Evolutionary conservation across 2,113 vertebrate genomes (phyloP).

Genomic region (Rhynchomys soricoides): DNA sequence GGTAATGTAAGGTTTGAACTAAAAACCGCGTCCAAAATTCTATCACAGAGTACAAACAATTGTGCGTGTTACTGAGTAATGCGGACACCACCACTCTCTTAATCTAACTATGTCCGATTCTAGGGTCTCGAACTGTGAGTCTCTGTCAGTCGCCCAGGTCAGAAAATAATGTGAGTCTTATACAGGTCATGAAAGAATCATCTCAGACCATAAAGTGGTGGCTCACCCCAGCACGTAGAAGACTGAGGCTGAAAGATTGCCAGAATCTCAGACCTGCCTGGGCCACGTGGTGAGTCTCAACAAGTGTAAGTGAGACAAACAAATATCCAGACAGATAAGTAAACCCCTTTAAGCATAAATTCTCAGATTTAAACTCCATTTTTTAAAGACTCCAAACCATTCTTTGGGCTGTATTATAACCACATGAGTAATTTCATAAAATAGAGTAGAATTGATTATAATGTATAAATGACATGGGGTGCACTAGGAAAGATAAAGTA

Average conservation of each 20-base stretch:
- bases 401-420: not conserved
- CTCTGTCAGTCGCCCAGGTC: not conserved
- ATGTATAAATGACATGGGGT: not conserved
- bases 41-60: not conserved
- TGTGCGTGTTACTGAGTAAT: not conserved
- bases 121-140: not conserved
- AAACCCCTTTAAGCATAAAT: not conserved
- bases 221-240: not conserved
- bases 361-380: slow-evolving; percentile 19
- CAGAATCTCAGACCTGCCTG: not conserved
- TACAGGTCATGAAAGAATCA: not conserved
- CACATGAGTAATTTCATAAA: slow-evolving; percentile 4
- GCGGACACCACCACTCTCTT: not conserved
- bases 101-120: not conserved
- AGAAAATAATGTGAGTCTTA: slow-evolving; percentile 26
- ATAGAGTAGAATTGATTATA: not conserved
- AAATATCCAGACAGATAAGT: not conserved
- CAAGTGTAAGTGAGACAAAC: not conserved
- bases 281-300: too few relatives aligned
- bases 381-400: not conserved
- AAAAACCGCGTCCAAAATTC: not conserved
- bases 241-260: not conserved
- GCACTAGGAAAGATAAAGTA: not conserved
- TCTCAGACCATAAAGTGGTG: not conserved
- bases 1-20: not conserved